Percentiles rank a stretch among this genome's conserved stretches.
phyloP scores from a whole-genome alignment of 2,113 vertebrate species.

The Carassius carassius region DNA sequence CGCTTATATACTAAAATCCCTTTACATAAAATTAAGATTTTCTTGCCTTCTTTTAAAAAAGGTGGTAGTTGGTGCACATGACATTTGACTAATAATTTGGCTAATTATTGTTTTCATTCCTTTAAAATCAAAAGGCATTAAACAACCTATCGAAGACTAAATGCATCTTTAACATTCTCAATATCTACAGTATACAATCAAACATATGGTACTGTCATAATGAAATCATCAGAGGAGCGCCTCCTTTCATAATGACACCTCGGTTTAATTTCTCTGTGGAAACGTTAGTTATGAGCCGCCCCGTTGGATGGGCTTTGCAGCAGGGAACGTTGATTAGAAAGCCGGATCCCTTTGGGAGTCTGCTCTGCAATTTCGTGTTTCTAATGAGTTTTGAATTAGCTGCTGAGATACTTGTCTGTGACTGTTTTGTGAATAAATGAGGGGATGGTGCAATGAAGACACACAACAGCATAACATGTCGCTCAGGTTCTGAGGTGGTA shows the following conservation, averaged over 20 bases:
- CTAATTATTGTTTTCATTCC: not conserved
- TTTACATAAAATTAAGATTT: not conserved
- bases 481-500: not conserved
- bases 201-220: constrained; percentile 18
- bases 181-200: constrained; percentile 7
- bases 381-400: constrained; percentile 49
- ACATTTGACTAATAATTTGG: not conserved
- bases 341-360: constrained; percentile 29
- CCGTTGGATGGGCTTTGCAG: constrained; percentile 38
- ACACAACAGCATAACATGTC: not conserved
- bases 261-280: constrained; percentile 46
- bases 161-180: not conserved
- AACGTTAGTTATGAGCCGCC: constrained; percentile 40
- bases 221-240: constrained; percentile 39
- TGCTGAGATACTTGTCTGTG: constrained; percentile 38
- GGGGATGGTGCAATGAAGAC: constrained; percentile 11
- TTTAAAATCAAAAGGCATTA: not conserved
- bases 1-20: not conserved
- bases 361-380: constrained; percentile 28
- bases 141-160: not conserved
- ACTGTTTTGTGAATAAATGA: constrained; percentile 34
- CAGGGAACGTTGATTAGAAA: constrained; percentile 42
- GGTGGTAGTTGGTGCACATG: not conserved
- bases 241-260: constrained; percentile 40
- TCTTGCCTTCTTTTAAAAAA: not conserved